A percentile compares a stretch with the other conserved stretches of the same genome.
phyloP scores from a whole-genome alignment of 2,888 invertebrate species.

The Melinaea marsaeus region DNA sequence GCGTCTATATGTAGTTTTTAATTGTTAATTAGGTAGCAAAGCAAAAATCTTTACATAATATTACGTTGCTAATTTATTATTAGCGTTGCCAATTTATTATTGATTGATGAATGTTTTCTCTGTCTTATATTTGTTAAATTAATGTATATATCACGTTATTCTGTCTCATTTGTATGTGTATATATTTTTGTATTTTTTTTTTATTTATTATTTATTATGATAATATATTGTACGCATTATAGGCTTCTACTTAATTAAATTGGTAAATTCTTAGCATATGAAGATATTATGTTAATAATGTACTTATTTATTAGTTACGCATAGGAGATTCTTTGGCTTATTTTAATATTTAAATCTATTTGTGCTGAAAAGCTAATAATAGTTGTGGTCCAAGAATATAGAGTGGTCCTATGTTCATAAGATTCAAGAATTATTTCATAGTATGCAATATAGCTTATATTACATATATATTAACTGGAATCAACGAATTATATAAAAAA shows the following conservation, averaged over 20 bases:
- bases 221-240: too few relatives aligned
- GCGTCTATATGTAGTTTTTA: neutral
- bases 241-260: neutral
- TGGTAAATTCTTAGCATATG: neutral
- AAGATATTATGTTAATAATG: neutral
- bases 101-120: neutral
- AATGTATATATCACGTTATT: neutral
- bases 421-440: slow-evolving; percentile 8
- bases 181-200: neutral
- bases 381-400: slow-evolving; percentile 23
- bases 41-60: neutral
- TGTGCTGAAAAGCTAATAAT: slow-evolving; percentile 13
- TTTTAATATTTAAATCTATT: slow-evolving; percentile 7
- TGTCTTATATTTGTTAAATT: neutral
- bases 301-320: neutral
- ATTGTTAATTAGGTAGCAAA: neutral
- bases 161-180: neutral
- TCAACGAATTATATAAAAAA: neutral
- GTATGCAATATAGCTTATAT: too few relatives aligned
- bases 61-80: neutral
- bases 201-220: too few relatives aligned
- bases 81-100: neutral
- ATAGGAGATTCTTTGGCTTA: slow-evolving; percentile 5
- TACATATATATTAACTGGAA: neutral
- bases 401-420: slow-evolving; percentile 28